Conservation (phyloP, 1,140 invertebrate species). For the Sarcophaga bullata region DNA sequence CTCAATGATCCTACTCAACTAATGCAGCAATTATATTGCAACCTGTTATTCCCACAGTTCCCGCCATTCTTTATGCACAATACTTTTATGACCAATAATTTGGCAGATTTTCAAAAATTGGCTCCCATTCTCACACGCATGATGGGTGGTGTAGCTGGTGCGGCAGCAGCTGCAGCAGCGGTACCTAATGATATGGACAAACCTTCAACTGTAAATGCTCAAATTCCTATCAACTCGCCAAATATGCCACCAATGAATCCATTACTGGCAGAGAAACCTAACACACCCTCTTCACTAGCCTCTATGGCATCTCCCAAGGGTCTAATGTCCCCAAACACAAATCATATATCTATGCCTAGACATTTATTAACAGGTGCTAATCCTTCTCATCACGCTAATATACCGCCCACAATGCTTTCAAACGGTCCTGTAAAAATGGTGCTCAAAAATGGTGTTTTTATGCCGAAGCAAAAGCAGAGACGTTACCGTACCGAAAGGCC, state of each 20-base stretch:
- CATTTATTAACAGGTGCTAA: conserved; percentile 11
- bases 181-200: conserved; percentile 41
- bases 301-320: conserved; percentile 40
- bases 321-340: conserved; percentile 35
- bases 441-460: conserved; percentile 87
- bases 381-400: neutral
- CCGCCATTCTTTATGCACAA: conserved; percentile 70
- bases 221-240: neutral
- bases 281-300: conserved; percentile 17
- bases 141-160: conserved; percentile 20
- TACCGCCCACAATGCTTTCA: conserved; percentile 43
- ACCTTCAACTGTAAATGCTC: conserved; percentile 2
- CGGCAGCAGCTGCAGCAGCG: conserved; percentile 1
- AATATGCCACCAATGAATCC: conserved; percentile 43
- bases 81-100: conserved; percentile 70
- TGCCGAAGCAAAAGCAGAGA: conserved; percentile 90
- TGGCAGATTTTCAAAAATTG: conserved; percentile 72
- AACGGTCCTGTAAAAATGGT: conserved; percentile 85
- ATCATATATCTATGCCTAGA: conserved; percentile 26
- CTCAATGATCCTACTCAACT: conserved; percentile 70
- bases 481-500: conserved; percentile 91
- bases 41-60: conserved; percentile 66
- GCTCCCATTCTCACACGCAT: conserved; percentile 65
- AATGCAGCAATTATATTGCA: conserved; percentile 69
- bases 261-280: conserved; percentile 43